Percentiles rank a stretch among this genome's conserved stretches.
phyloP scores from a whole-genome alignment of 2,888 invertebrate species.

The Girardia tigrina region DNA sequence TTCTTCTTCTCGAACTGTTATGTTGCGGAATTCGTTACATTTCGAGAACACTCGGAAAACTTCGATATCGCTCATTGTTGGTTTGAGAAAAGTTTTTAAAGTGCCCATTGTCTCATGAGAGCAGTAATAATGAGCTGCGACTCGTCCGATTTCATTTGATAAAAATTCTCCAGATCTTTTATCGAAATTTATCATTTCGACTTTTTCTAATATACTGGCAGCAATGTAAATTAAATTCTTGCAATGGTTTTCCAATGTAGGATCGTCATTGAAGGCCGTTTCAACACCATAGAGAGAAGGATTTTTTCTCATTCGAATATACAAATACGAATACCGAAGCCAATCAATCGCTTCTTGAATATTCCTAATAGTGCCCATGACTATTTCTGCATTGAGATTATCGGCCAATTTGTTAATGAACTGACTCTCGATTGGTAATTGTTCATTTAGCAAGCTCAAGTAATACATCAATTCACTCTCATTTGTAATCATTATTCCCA shows the following conservation, averaged over 20 bases:
- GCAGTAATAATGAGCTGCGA: conserved; percentile 94
- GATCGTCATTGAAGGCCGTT: conserved; percentile 59
- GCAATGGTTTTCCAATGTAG: conserved; percentile 69
- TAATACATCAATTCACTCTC: conserved; percentile 97
- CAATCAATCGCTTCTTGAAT: conserved; percentile 78
- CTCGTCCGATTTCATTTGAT: conserved; percentile 83
- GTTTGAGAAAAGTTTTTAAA: conserved; percentile 86
- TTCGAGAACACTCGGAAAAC: conserved; percentile 88
- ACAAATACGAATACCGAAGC: conserved; percentile 84
- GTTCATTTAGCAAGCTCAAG: conserved; percentile 85
- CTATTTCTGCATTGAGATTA: conserved; percentile 91
- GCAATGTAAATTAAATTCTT: conserved; percentile 92
- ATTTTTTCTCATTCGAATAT: conserved; percentile 78
- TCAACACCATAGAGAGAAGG: conserved; percentile 78
- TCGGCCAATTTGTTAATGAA: conserved; percentile 79
- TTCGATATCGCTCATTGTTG: conserved; percentile 90
- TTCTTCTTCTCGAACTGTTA: conserved; percentile 65
- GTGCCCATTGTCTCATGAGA: conserved; percentile 89
- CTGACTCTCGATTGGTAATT: conserved; percentile 92
- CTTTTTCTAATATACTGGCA: conserved; percentile 73
- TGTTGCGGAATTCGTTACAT: conserved; percentile 84
- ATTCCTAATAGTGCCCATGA: conserved; percentile 79
- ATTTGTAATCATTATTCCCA: conserved; percentile 88
- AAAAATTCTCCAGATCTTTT: conserved; percentile 52
- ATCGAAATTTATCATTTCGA: conserved; percentile 86